Evolutionary conservation across 1,140 invertebrate species (phyloP).

Genomic region (Episyrphus balteatus): DNA sequence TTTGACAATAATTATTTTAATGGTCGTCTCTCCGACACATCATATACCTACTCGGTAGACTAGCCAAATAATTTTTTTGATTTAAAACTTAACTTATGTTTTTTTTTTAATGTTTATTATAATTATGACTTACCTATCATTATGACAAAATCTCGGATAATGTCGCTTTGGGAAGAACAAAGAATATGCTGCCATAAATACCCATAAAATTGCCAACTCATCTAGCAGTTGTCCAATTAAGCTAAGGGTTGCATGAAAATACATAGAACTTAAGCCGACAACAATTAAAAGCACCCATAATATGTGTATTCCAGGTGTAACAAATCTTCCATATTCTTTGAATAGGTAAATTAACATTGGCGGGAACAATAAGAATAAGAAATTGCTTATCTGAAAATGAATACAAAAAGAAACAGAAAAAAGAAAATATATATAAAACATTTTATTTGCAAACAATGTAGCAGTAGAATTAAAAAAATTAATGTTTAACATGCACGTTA

Average conservation of each 20-base stretch:
- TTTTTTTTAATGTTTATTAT: too few relatives aligned
- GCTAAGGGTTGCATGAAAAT: slow-evolving; percentile 73
- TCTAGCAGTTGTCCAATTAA: slow-evolving; percentile 68
- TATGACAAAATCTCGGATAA: slow-evolving; percentile 52
- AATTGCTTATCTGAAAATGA: slow-evolving; percentile 57
- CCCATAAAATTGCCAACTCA: slow-evolving; percentile 70
- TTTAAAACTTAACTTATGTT: too few relatives aligned
- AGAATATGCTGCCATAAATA: slow-evolving; percentile 62
- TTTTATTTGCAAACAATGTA: too few relatives aligned
- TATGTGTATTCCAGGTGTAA: slow-evolving; percentile 63
- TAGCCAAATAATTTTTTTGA: too few relatives aligned
- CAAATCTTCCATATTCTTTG: slow-evolving; percentile 57
- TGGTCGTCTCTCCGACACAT: too few relatives aligned
- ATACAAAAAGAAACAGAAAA: not conserved
- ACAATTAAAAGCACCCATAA: slow-evolving; percentile 66
- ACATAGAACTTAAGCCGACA: slow-evolving; percentile 67
- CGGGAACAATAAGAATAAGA: slow-evolving; percentile 64
- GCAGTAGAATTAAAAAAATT: too few relatives aligned
- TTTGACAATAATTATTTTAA: too few relatives aligned
- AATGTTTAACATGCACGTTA: not conserved
- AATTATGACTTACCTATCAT: slow-evolving; percentile 45
- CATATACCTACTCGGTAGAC: too few relatives aligned
- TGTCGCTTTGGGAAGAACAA: slow-evolving; percentile 60
- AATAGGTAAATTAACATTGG: slow-evolving; percentile 65
- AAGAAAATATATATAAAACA: too few relatives aligned